Percentiles rank a stretch among this genome's conserved stretches.
phyloP scores from a whole-genome alignment of 2,888 invertebrate genomes.

The Idaea biselata region DNA sequence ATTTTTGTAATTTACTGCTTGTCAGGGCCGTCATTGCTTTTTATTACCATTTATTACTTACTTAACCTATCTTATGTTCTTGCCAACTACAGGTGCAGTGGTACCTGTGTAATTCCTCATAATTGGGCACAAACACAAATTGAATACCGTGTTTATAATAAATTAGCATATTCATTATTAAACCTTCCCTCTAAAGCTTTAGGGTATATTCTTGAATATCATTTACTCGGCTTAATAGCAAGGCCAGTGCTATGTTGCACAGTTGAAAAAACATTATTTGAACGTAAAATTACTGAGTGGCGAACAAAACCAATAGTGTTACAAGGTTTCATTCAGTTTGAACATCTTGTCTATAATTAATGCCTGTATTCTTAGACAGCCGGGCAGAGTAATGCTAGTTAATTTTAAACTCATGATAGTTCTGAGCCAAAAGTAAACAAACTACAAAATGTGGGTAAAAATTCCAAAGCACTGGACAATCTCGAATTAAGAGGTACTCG shows the following conservation, averaged over 20 bases:
- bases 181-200: neutral
- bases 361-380: neutral
- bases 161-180: neutral
- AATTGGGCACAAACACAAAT: neutral
- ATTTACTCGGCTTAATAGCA: neutral
- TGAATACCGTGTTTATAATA: neutral
- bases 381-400: neutral
- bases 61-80: neutral
- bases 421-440: neutral
- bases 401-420: neutral
- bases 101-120: neutral
- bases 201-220: neutral
- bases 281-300: constrained; percentile 36
- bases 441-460: neutral
- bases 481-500: too few relatives aligned
- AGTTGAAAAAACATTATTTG: neutral
- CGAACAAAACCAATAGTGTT: neutral
- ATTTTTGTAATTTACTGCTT: neutral
- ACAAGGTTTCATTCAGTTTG: neutral
- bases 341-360: neutral
- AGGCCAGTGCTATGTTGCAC: neutral
- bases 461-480: too few relatives aligned
- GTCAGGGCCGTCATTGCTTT: neutral
- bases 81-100: neutral
- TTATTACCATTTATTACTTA: neutral